Evolutionary conservation across 2,797 vertebrate species (phyloP), one percentile per base, ranked within the genome.

Genomic region (Leptatherina wallacei): DNA sequence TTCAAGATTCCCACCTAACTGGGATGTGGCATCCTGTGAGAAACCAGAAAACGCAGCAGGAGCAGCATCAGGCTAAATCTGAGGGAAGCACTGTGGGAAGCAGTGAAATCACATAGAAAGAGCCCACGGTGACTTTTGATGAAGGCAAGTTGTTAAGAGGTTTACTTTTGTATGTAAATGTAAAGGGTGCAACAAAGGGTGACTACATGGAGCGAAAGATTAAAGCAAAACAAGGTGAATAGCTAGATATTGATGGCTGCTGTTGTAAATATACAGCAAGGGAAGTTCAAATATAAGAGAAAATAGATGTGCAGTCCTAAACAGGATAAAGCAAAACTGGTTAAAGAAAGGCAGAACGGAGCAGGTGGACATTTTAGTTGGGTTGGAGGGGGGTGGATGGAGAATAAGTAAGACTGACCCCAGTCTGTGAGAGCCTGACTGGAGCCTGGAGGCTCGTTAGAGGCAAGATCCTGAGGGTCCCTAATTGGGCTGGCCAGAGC

Each of bases 401-500:
- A 80, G 82, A 85, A 80, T 44, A 68, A 75, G 51, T 72, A 36
- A 81, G 75, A 80, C 68, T 85, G 81, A 83, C 82, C 77, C 60
- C 68, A 59, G 82, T 71, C 81, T 88, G 82, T 61, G 69, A 88
- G 82, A 83, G 86, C 82, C 82, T 92, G 92, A 94, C 94, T 95
- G 95, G 94, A 96, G 95, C 94, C 84, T 80, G 91, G 95, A 92
- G 92, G 93, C 85, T 95, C 92, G 92, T 96, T 96, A 96, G 94
- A 94, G 93, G 93, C 90, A 94, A 93, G 93, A 95, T 96, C 95
- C 95, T 95, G 93, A 96, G 96, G 94, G 95, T 95, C 95, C 94
- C 95, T 98, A 98, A 98, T 98, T 98, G 96, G 96, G 92, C 95
- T 91, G 91, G 92, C 95, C 94, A 94, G 96, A 94, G 94, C 95